A percentile compares a stretch with the other conserved stretches of the same genome.
phyloP scores from a whole-genome alignment of 2,888 invertebrate species.

The Slavum lentiscoides region DNA sequence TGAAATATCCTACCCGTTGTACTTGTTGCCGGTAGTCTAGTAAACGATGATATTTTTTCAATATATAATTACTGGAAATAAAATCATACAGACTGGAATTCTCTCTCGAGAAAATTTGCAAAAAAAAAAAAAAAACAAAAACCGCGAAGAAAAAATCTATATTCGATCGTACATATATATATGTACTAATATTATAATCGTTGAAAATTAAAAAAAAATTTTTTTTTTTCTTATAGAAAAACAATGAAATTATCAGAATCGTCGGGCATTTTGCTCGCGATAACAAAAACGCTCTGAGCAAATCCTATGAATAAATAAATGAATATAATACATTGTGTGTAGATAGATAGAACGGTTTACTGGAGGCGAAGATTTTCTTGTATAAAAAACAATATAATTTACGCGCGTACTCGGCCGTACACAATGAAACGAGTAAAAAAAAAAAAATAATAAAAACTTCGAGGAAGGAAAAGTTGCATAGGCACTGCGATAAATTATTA shows the following conservation, averaged over 20 bases:
- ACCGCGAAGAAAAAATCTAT: too few relatives aligned
- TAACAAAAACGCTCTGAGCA: constrained; percentile 1
- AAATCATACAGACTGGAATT: too few relatives aligned
- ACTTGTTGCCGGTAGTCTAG: too few relatives aligned
- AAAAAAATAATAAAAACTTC: constrained; percentile 12
- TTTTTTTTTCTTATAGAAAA: constrained; percentile 14
- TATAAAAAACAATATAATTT: not conserved
- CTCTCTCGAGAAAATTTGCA: too few relatives aligned
- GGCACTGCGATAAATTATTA: constrained; percentile 33
- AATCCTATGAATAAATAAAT: not conserved
- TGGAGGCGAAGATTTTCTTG: not conserved
- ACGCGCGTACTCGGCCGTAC: too few relatives aligned
- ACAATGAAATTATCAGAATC: not conserved
- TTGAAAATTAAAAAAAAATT: not conserved
- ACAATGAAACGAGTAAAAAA: constrained; percentile 8
- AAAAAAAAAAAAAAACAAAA: too few relatives aligned
- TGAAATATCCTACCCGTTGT: too few relatives aligned
- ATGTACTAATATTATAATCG: constrained; percentile 1
- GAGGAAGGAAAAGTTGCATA: not conserved
- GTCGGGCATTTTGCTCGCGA: constrained; percentile 18
- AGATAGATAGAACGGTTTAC: not conserved
- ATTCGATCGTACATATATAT: too few relatives aligned
- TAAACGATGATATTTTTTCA: too few relatives aligned
- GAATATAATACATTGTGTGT: not conserved
- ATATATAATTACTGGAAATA: too few relatives aligned